Evolutionary conservation across 2,113 vertebrate genomes (phyloP).

Genomic region (Falcunculus frontatus): DNA sequence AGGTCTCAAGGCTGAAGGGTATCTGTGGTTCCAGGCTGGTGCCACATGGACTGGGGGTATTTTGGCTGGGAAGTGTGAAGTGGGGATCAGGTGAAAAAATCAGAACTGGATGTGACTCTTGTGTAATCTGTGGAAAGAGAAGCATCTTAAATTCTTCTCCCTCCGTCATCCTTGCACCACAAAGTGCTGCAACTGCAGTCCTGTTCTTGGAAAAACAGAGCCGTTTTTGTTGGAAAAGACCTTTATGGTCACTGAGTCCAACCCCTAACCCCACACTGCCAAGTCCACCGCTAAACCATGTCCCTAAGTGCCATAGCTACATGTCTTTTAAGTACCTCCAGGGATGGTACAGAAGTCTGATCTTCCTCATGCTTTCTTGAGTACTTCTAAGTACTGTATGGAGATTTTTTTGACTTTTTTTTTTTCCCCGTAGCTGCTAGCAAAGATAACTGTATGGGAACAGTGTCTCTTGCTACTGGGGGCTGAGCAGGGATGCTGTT

Average conservation of each 20-base stretch:
- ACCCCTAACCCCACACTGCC: no score
- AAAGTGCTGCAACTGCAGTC: background rate
- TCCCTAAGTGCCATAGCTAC: background rate
- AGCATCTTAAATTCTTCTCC: background rate
- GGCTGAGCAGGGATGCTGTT: background rate
- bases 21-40: background rate
- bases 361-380: background rate
- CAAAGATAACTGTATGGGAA: background rate
- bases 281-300: background rate
- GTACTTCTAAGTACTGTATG: background rate
- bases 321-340: background rate
- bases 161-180: background rate
- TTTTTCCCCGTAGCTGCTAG: background rate
- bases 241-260: background rate
- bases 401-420: background rate
- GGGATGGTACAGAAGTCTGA: background rate
- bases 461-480: background rate
- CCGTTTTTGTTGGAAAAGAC: background rate
- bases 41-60: accelerated
- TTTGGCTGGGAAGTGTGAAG: background rate
- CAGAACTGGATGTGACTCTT: background rate
- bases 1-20: background rate
- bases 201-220: background rate
- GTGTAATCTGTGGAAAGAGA: background rate
- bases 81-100: background rate